These are phyloP conservation scores for Mactra quadrangularis DNA, from an alignment of 1,140 invertebrate species.

Conservation along the genomic window DNA sequence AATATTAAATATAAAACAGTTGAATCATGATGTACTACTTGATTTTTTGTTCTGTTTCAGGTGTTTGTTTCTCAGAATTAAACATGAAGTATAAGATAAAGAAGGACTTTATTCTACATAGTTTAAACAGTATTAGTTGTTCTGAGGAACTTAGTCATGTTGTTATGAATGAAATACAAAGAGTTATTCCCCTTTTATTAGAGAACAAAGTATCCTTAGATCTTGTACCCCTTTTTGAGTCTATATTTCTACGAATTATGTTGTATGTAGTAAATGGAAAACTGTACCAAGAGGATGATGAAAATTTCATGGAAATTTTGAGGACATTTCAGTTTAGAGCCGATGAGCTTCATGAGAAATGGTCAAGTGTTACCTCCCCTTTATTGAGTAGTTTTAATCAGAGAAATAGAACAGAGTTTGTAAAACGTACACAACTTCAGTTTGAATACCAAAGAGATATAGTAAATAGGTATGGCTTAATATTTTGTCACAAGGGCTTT, in stretches of 20 bases:
- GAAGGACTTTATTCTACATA: conserved; percentile 67
- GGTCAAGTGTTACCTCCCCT: conserved; percentile 64
- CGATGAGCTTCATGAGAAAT: conserved; percentile 47
- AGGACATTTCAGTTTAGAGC: conserved; percentile 66
- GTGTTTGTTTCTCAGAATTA: conserved; percentile 71
- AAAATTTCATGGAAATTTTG: conserved; percentile 69
- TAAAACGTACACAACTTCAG: conserved; percentile 55
- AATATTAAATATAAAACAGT: no score
- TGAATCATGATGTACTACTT: no score
- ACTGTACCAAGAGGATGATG: conserved; percentile 67
- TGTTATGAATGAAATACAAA: conserved; percentile 66
- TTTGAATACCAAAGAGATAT: conserved; percentile 66
- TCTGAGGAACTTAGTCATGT: conserved; percentile 65
- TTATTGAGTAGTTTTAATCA: conserved; percentile 65
- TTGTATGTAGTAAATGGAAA: conserved; percentile 74
- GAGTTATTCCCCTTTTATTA: conserved; percentile 65
- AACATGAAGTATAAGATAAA: conserved; percentile 68
- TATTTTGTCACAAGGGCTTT: no score
- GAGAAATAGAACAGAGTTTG: conserved; percentile 55
- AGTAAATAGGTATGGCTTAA: conserved; percentile 67
- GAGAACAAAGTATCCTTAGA: conserved; percentile 66
- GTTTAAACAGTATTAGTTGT: conserved; percentile 68
- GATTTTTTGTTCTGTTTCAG: conserved; percentile 69
- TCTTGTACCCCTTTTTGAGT: conserved; percentile 64
- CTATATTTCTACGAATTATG: conserved; percentile 72